Base-by-base conservation (phyloP, 2,797 vertebrate genomes). In the Gouania willdenowi region DNA sequence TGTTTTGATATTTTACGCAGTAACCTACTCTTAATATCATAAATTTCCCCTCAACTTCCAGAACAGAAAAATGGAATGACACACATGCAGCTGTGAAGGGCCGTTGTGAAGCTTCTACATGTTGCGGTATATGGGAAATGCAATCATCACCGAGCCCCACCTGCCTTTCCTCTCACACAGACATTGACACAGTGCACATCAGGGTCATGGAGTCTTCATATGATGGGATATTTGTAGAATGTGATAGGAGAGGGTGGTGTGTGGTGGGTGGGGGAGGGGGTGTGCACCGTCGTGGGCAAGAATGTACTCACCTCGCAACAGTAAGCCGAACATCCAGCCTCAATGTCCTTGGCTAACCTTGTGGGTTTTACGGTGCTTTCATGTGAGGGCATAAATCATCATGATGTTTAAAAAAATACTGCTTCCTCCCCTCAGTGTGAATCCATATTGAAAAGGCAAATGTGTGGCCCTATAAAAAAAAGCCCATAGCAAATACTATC, bases 301-400 rank as follows among this genome's bases (percentile, higher is more conserved):
- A 62, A 35, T 49, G 37, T 51, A 77, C 50, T 76, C 68, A 73
- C 73, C 77, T 76, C 66, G 4, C 67, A 20, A 63, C 62, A 65
- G 52, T 62, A 57, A 54, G 62, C 65, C 47, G 72, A 46, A 52
- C 75, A 63, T 77, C 64, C 61, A 64, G 56, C 58, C 51, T 55
- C 44, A 50, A 61, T 70, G 75, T 67, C 86, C 87, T 90, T 89
- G 82, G 77, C 77, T 83, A 71, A 88, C 86, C 86, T 88, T 88
- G 82, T 58, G 64, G 66, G 45, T 78, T 81, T 85, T 79, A 82
- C 70, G 43, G 75, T 65, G 83, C 70, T 71, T 87, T 87, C 83
- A 87, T 79, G 82, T 75, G 75, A 56, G 31, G 62, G 41, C 56
- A 83, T 88, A 88, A 89, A 89, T 88, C 82, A 85, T 66, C 20